phyloP scores from a whole-genome alignment of 2,797 vertebrate genomes.

The Arrhamphus sclerolepis region DNA sequence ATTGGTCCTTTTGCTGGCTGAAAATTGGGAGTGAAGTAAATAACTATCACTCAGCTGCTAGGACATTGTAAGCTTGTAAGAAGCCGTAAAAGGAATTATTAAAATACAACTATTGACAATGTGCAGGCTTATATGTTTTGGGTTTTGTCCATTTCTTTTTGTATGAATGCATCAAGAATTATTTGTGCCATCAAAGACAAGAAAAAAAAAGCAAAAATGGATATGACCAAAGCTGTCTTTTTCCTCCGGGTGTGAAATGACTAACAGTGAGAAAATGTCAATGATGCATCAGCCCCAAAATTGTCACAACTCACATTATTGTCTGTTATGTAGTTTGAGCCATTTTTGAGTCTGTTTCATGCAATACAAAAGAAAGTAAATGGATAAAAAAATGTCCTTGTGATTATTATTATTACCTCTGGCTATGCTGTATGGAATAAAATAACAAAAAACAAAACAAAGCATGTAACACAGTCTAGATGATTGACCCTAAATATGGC shows the following conservation, averaged over 20 bases:
- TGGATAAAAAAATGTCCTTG: slow-evolving; percentile 22
- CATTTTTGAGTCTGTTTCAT: slow-evolving; percentile 19
- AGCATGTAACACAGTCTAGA: slow-evolving; percentile 37
- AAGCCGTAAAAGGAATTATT: background rate
- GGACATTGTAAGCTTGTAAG: slow-evolving; percentile 16
- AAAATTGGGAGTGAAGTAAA: slow-evolving; percentile 11
- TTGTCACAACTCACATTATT: slow-evolving; percentile 8
- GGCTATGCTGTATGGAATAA: background rate
- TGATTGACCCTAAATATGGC: slow-evolving; percentile 48
- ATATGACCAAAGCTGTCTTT: slow-evolving; percentile 4
- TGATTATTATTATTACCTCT: slow-evolving; percentile 7
- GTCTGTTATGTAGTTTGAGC: slow-evolving; percentile 17
- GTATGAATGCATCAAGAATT: too few species aligned
- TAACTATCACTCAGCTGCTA: slow-evolving; percentile 20
- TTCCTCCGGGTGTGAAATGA: slow-evolving; percentile 22
- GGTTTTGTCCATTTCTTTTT: too few species aligned
- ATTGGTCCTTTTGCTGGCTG: slow-evolving; percentile 16
- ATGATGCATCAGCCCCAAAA: slow-evolving; percentile 18
- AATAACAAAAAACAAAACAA: background rate
- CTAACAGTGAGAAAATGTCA: slow-evolving; percentile 9
- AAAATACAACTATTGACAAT: slow-evolving; percentile 1
- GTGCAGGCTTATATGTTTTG: slow-evolving; percentile 14
- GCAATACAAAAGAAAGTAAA: slow-evolving; percentile 15
- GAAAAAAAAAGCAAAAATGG: background rate
- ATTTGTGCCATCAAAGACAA: background rate